Conservation (phyloP, 2,888 invertebrate genomes). For the Rhingia campestris region DNA sequence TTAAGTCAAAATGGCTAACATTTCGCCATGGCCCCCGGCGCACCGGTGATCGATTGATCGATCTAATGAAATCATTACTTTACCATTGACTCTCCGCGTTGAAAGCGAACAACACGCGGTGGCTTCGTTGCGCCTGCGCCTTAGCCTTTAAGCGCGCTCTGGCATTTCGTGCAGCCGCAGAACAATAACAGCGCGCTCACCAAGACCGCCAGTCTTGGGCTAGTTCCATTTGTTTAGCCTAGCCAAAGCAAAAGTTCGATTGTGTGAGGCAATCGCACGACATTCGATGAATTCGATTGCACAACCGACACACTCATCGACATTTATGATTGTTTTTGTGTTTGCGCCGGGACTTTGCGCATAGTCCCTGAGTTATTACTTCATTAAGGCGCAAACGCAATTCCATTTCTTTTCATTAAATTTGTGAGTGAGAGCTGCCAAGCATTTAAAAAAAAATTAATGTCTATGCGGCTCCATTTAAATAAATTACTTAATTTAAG, state of each 20-base stretch:
- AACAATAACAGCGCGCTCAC: conserved; percentile 40
- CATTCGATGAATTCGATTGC: conserved; percentile 64
- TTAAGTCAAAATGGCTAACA: conserved; percentile 60
- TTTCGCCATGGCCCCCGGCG: conserved; percentile 57
- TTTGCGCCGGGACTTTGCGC: background rate
- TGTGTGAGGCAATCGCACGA: conserved; percentile 53
- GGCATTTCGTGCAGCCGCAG: conserved; percentile 59
- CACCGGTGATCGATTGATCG: conserved; percentile 64
- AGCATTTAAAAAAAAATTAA: conserved; percentile 7
- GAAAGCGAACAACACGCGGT: conserved; percentile 39
- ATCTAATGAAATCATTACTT: conserved; percentile 72
- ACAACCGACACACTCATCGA: conserved; percentile 55
- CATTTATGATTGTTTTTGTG: conserved; percentile 23
- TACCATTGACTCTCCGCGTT: conserved; percentile 48
- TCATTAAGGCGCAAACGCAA: conserved; percentile 57
- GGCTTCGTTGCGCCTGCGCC: conserved; percentile 10
- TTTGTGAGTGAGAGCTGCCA: conserved; percentile 28
- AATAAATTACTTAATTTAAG: conserved; percentile 70
- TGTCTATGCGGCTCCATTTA: conserved; percentile 59
- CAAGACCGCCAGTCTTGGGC: conserved; percentile 6
- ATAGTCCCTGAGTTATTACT: conserved; percentile 58
- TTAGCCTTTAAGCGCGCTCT: conserved; percentile 5
- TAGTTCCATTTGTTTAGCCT: conserved; percentile 22
- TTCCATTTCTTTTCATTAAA: conserved; percentile 60
- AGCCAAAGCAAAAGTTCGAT: conserved; percentile 30